phyloP scores from a whole-genome alignment of 1,140 invertebrate species.

The Drosophila punjabiensis region DNA sequence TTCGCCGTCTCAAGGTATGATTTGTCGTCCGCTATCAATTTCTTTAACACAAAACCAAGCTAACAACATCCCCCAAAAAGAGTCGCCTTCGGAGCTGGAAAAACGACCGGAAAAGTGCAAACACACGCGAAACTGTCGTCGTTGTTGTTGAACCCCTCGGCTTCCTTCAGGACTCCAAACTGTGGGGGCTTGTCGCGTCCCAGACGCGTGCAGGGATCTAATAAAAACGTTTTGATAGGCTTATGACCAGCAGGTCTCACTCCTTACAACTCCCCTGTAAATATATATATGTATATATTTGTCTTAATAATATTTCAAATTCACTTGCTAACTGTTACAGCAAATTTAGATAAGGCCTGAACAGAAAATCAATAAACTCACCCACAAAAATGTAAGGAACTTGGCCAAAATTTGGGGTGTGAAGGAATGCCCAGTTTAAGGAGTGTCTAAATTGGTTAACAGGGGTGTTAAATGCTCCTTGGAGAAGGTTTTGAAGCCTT shows the following conservation, averaged over 20 bases:
- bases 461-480: neutral
- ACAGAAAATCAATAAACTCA: conserved; percentile 57
- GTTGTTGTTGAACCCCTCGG: conserved; percentile 22
- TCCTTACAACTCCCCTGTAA: conserved; percentile 3
- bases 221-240: conserved; percentile 81
- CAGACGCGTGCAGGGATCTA: conserved; percentile 65
- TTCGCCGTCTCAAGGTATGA: conserved; percentile 62
- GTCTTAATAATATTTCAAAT: conserved; percentile 70
- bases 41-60: conserved; percentile 50
- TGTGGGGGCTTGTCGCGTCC: conserved; percentile 48
- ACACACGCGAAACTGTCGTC: conserved; percentile 78
- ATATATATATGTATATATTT: conserved; percentile 34
- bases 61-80: conserved; percentile 46
- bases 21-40: conserved; percentile 80
- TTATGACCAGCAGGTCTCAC: conserved; percentile 50
- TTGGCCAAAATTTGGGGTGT: neutral
- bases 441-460: neutral
- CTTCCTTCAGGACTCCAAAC: conserved; percentile 8
- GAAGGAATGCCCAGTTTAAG: neutral
- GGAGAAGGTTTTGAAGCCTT: neutral
- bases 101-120: conserved; percentile 78
- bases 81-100: conserved; percentile 54
- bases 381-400: neutral
- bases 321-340: conserved; percentile 71
- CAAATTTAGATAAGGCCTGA: conserved; percentile 56